phyloP scores from a whole-genome alignment of 2,888 invertebrate species.

The Nineta flava region DNA sequence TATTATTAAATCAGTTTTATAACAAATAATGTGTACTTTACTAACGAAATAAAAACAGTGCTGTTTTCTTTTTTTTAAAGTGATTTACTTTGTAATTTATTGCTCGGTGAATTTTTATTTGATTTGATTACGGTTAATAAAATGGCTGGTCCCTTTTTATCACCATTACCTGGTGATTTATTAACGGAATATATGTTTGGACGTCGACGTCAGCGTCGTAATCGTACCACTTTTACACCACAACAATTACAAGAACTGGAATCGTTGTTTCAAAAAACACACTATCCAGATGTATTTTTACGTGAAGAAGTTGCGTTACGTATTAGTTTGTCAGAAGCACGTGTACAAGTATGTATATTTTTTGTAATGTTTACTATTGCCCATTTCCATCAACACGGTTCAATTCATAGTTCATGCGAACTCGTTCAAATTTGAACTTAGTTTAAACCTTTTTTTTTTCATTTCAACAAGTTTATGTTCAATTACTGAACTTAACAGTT shows the following conservation, averaged over 20 bases:
- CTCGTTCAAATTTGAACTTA: no score
- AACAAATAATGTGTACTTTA: neutral
- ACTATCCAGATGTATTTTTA: conserved; percentile 80
- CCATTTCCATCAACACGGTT: no score
- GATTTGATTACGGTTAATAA: conserved; percentile 1
- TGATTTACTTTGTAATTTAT: neutral
- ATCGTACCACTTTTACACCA: conserved; percentile 86
- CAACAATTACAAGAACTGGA: conserved; percentile 86
- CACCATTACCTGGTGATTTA: conserved; percentile 73
- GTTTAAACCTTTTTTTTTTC: no score
- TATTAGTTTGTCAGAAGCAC: conserved; percentile 81
- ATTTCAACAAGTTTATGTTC: no score
- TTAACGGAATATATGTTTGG: conserved; percentile 89
- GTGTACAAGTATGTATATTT: conserved; percentile 56
- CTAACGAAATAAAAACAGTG: neutral
- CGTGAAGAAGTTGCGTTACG: conserved; percentile 83
- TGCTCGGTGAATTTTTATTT: neutral
- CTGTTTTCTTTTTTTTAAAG: neutral
- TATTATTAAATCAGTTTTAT: no score
- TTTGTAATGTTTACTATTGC: conserved; percentile 8
- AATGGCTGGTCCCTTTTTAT: conserved; percentile 79
- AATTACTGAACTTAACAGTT: no score
- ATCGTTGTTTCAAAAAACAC: conserved; percentile 83
- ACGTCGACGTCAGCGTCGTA: conserved; percentile 70
- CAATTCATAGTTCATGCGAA: no score